Percentiles rank a stretch among this genome's conserved stretches.
Evolutionary conservation across 2,113 vertebrate species (phyloP).

Genomic region (Crotalus helleri): DNA sequence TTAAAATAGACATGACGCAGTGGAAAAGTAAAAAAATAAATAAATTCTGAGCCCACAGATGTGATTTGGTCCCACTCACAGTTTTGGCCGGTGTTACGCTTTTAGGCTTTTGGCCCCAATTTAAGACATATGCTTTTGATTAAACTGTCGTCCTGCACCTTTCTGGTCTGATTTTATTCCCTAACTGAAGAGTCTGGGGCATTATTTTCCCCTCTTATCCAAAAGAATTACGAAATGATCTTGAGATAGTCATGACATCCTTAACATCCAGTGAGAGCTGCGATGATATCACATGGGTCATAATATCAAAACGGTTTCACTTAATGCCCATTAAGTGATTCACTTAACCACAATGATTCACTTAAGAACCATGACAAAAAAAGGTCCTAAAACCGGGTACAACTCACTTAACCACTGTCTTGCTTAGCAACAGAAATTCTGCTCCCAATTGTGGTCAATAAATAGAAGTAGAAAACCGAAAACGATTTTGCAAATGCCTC

Average conservation of each 20-base stretch:
- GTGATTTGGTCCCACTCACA: not conserved
- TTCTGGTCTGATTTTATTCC: not conserved
- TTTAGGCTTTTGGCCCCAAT: not conserved
- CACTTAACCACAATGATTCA: too few relatives aligned
- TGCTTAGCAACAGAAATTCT: not conserved
- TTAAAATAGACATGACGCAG: not conserved
- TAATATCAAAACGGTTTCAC: not conserved
- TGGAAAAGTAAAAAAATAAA: not conserved
- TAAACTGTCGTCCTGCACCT: not conserved
- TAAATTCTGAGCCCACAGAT: not conserved
- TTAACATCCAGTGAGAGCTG: not conserved
- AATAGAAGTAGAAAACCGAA: not conserved
- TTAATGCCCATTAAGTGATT: not conserved
- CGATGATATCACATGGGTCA: not conserved
- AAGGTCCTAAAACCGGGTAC: not conserved
- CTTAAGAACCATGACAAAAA: not conserved
- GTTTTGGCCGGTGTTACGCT: not conserved
- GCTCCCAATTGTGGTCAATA: not conserved
- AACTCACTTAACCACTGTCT: not conserved
- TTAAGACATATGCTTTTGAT: not conserved
- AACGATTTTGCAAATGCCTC: not conserved
- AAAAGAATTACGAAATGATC: not conserved
- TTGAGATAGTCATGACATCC: not conserved
- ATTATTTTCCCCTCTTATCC: not conserved
- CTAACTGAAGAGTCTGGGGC: not conserved